Evolutionary conservation across 2,797 vertebrate genomes (phyloP), one percentile per base, ranked within the genome.

Genomic region (Tenualosa thibaudeaui): DNA sequence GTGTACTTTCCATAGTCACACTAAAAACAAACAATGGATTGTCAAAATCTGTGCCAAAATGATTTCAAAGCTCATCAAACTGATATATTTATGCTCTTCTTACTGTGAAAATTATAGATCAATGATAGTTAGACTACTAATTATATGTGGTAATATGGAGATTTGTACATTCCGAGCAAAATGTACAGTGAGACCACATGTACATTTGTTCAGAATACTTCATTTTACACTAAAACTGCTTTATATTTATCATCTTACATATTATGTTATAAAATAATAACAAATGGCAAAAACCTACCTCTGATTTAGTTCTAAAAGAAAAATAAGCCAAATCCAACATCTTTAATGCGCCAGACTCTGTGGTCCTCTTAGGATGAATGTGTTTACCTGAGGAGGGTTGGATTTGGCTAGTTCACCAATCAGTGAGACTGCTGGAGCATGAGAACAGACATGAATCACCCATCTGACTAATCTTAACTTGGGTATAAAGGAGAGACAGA

Each of bases 401-500:
- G 71, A 17, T 46, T 78, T 78, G 71, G 40, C 17, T 6, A 17
- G 13, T 0, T 15, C 37, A 75, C 68, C 65, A 31, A 15, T 13
- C 54, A 83, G 37, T 62, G 31, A 5, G 17, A 78, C 15, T 78
- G 40, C 15, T 22, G 37, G 37, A 46, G 71, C 40, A 13, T 43
- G 71, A 78, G 71, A 88, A 88, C 31, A 71, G 83, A 71, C 68
- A 83, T 88, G 87, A 90, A 85, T 88, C 86, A 83, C 15, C 40
- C 68, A 71, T 43, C 40, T 78, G 71, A 78, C 71, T 43, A 78
- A 78, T 46, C 71, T 78, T 46, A 51, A 62, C 53, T 26, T 31
- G 84, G 86, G 82, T 92, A 92, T 93, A 93, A 93, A 93, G 92
- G 87, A 93, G 87, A 43, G 85, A 53, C 75, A 86, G 89, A 85